A percentile compares a stretch with the other conserved stretches of the same genome.
These are phyloP conservation scores for Prionace glauca DNA, from an alignment of 2,797 vertebrate species.

Conservation along the genomic window DNA sequence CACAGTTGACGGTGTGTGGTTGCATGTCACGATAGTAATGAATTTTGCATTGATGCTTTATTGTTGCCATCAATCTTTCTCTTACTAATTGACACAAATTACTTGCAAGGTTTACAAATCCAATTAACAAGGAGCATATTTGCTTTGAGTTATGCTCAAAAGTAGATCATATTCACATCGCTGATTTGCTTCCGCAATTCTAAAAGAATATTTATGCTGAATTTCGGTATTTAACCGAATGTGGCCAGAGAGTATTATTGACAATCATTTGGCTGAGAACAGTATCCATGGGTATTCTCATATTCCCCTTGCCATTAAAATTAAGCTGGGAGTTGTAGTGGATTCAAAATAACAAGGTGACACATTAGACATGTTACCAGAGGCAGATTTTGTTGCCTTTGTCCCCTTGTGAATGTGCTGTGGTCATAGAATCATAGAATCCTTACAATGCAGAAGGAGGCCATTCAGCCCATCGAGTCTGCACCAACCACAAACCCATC, in stretches of 20 bases:
- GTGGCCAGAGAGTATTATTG: background rate
- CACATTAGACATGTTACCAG: background rate
- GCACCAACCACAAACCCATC: too few relatives aligned
- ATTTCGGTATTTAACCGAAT: background rate
- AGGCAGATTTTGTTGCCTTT: background rate
- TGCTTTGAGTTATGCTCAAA: background rate
- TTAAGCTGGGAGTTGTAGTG: background rate
- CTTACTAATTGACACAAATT: background rate
- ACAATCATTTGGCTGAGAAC: background rate
- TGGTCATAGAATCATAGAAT: background rate
- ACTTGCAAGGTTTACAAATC: background rate
- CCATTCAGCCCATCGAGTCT: too few relatives aligned
- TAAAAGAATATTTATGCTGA: background rate
- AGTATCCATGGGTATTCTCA: background rate
- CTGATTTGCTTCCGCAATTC: background rate
- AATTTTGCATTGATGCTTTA: background rate
- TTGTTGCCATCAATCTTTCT: background rate
- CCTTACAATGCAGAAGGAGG: too few relatives aligned
- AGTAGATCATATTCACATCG: background rate
- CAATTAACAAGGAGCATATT: background rate
- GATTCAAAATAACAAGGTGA: background rate
- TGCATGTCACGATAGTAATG: background rate
- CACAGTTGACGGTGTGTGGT: background rate
- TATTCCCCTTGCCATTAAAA: background rate
- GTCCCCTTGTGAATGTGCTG: background rate